phyloP scores from a whole-genome alignment of 1,140 invertebrate genomes.

The Brachionus calyciflorus region DNA sequence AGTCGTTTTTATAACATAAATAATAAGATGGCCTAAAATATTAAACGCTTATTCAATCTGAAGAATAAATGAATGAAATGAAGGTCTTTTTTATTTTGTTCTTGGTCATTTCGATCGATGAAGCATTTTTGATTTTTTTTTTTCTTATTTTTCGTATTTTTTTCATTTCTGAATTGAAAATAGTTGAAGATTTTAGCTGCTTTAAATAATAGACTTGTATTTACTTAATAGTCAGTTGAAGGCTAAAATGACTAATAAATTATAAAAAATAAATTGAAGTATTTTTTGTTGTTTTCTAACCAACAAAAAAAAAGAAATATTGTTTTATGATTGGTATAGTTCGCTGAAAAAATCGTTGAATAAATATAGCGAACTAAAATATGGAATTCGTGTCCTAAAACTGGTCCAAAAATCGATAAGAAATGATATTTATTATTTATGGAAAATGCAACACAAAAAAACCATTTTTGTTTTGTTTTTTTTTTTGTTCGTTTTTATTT shows the following conservation, averaged over 20 bases:
- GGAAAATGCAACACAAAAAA: constrained; percentile 21
- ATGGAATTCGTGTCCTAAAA: constrained; percentile 27
- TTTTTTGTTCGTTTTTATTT: background rate
- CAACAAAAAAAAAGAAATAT: constrained; percentile 37
- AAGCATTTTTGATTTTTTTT: background rate
- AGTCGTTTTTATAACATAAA: constrained; percentile 42
- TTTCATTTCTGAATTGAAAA: constrained; percentile 1
- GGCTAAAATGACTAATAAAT: constrained; percentile 45
- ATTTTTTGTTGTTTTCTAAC: background rate
- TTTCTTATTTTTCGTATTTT: background rate
- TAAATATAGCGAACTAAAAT: constrained; percentile 32
- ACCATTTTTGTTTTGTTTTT: constrained; percentile 19
- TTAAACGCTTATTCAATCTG: constrained; percentile 9
- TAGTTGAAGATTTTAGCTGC: constrained; percentile 23
- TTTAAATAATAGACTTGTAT: constrained; percentile 45
- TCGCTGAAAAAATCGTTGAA: constrained; percentile 26
- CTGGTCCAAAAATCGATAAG: constrained; percentile 37
- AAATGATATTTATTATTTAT: constrained; percentile 44
- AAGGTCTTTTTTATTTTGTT: too few relatives aligned
- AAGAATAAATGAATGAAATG: too few relatives aligned
- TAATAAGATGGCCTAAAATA: constrained; percentile 47
- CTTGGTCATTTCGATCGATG: background rate
- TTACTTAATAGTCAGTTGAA: constrained; percentile 46
- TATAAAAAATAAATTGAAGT: constrained; percentile 22
- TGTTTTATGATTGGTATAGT: constrained; percentile 41